phyloP scores from a whole-genome alignment of 2,797 vertebrate species.

The Taeniopygia guttata region DNA sequence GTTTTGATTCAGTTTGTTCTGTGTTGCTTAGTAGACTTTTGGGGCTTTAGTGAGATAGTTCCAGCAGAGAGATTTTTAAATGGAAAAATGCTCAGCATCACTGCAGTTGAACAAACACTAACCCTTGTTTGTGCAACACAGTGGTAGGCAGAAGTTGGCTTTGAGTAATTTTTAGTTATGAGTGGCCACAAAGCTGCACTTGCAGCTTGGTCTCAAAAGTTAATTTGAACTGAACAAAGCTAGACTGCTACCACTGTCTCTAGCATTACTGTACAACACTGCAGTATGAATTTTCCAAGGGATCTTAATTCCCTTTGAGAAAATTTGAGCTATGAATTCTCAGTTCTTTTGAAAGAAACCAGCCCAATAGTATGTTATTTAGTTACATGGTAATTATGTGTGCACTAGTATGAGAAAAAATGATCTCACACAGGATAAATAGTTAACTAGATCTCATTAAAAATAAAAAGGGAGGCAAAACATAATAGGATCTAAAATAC shows the following conservation, averaged over 20 bases:
- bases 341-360: not conserved
- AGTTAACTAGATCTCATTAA: slow-evolving; percentile 34
- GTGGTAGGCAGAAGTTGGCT: not conserved
- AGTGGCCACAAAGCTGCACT: not conserved
- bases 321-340: not conserved
- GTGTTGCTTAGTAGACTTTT: slow-evolving; percentile 36
- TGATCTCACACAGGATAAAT: not conserved
- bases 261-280: not conserved
- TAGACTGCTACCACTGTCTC: not conserved
- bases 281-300: not conserved
- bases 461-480: slow-evolving; percentile 27
- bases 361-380: not conserved
- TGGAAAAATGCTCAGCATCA: not conserved
- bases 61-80: not conserved
- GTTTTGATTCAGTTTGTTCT: slow-evolving; percentile 46
- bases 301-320: not conserved
- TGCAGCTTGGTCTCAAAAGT: not conserved
- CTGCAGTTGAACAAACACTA: not conserved
- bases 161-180: not conserved
- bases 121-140: not conserved
- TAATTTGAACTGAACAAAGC: not conserved
- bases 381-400: not conserved
- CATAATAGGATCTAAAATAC: slow-evolving; percentile 38
- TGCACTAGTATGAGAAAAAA: not conserved
- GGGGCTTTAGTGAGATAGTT: not conserved